Evolutionary conservation across 2,797 vertebrate genomes (phyloP).

Genomic region (Rhabdomys pumilio): DNA sequence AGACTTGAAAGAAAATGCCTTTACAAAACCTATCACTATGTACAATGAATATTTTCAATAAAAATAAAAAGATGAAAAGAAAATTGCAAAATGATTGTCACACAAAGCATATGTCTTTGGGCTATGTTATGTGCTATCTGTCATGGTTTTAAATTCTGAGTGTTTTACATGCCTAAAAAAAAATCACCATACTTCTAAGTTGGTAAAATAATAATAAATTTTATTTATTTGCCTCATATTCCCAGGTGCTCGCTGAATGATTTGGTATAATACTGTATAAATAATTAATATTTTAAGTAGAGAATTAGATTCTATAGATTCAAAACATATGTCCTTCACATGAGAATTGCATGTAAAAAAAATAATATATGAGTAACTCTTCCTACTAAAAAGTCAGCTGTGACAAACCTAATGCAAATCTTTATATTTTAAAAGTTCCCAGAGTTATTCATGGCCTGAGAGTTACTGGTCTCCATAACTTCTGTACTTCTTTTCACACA

Average conservation of each 20-base stretch:
- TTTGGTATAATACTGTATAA: not conserved
- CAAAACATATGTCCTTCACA: not conserved
- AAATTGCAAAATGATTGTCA: not conserved
- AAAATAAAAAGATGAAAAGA: not conserved
- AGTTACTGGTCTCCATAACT: not conserved
- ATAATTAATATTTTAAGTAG: not conserved
- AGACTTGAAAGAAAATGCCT: not conserved
- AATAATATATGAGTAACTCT: not conserved
- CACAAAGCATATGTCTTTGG: not conserved
- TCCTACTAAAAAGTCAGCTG: not conserved
- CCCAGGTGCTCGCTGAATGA: not conserved
- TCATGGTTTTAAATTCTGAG: slow-evolving; percentile 10
- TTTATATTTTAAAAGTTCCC: not conserved
- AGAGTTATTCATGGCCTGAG: not conserved
- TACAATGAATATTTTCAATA: not conserved
- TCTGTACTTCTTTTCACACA: not conserved
- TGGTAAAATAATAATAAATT: not conserved
- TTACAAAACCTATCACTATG: not conserved
- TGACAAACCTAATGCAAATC: not conserved
- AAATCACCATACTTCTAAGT: not conserved
- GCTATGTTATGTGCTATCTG: not conserved
- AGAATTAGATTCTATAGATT: not conserved
- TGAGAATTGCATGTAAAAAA: not conserved
- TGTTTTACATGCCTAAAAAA: not conserved
- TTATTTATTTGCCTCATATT: not conserved